Percentiles rank a stretch among this genome's conserved stretches.
Conservation (phyloP, 2,888 invertebrate species). For the Rhimphoctona megacephalus region DNA sequence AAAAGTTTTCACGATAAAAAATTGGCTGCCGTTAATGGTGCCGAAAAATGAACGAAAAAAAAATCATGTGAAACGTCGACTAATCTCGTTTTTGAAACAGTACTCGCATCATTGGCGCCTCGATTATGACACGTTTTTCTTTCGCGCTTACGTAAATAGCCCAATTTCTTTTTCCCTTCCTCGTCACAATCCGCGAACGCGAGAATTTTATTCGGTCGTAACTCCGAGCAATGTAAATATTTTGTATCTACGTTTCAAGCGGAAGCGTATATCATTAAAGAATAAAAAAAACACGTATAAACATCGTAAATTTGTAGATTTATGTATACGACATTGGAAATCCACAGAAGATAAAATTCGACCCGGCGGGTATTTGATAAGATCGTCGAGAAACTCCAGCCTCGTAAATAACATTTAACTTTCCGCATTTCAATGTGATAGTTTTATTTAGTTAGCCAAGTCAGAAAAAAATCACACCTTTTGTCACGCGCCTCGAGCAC, state of each 20-base stretch:
- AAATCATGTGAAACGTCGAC: background rate
- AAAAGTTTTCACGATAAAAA: slow-evolving; percentile 1
- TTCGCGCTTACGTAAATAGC: slow-evolving; percentile 23
- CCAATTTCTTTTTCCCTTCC: background rate
- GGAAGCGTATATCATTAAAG: background rate
- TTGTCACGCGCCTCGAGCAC: background rate
- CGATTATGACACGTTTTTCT: slow-evolving; percentile 12
- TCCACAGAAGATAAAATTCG: slow-evolving; percentile 1
- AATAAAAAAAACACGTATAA: slow-evolving; percentile 5
- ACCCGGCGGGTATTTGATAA: background rate
- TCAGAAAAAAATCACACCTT: background rate
- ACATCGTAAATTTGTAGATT: slow-evolving; percentile 13
- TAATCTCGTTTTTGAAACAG: background rate
- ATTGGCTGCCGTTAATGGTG: slow-evolving; percentile 3
- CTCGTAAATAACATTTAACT: slow-evolving; percentile 21
- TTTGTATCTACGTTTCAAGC: background rate
- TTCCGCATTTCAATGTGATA: background rate
- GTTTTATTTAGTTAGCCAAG: background rate
- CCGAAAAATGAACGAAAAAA: background rate
- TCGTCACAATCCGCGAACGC: background rate
- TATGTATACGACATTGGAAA: slow-evolving; percentile 23
- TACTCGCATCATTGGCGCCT: background rate
- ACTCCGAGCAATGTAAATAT: slow-evolving; percentile 24
- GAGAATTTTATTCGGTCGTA: slow-evolving; percentile 19
- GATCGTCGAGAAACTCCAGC: background rate